Percentiles rank a stretch among this genome's conserved stretches.
Evolutionary conservation across 2,888 invertebrate genomes (phyloP).

Genomic region (Uropetala carovei): DNA sequence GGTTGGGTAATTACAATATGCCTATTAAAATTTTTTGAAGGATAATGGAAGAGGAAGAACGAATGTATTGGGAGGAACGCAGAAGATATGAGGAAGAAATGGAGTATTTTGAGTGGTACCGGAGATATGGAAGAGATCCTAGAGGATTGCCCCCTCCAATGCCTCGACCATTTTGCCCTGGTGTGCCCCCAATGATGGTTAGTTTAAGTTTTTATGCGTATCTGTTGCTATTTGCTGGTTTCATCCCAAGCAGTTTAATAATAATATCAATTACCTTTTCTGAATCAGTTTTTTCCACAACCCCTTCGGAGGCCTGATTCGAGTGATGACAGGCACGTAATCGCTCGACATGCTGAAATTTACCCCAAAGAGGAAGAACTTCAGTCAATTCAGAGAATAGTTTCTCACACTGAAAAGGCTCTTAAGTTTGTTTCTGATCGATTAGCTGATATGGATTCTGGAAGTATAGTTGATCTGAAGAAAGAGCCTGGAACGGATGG

Average conservation of each 20-base stretch:
- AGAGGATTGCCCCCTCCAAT: conserved; percentile 75
- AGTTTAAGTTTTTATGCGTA: conserved; percentile 71
- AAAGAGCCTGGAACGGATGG: conserved; percentile 69
- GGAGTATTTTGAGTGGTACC: conserved; percentile 85
- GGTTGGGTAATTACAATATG: not conserved
- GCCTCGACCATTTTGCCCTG: conserved; percentile 72
- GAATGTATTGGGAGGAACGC: conserved; percentile 92
- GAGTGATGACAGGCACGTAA: conserved; percentile 96
- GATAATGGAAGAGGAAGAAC: conserved; percentile 86
- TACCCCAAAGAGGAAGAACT: conserved; percentile 95
- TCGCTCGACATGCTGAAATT: conserved; percentile 94
- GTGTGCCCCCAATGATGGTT: conserved; percentile 73
- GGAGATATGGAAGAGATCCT: conserved; percentile 81
- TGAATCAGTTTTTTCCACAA: conserved; percentile 72
- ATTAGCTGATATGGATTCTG: conserved; percentile 80
- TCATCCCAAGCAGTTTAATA: not conserved
- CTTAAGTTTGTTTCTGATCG: conserved; percentile 96
- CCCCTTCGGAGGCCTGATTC: conserved; percentile 89
- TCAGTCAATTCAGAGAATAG: conserved; percentile 92
- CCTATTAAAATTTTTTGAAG: not conserved
- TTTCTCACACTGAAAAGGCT: conserved; percentile 94
- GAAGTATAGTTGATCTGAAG: conserved; percentile 64
- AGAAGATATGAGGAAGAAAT: conserved; percentile 85
- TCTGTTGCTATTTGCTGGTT: conserved; percentile 30
- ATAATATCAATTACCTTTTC: not conserved